Percentiles rank a stretch among this genome's conserved stretches.
Evolutionary conservation across 2,888 invertebrate genomes (phyloP).

Genomic region (Tenthredo distinguenda): DNA sequence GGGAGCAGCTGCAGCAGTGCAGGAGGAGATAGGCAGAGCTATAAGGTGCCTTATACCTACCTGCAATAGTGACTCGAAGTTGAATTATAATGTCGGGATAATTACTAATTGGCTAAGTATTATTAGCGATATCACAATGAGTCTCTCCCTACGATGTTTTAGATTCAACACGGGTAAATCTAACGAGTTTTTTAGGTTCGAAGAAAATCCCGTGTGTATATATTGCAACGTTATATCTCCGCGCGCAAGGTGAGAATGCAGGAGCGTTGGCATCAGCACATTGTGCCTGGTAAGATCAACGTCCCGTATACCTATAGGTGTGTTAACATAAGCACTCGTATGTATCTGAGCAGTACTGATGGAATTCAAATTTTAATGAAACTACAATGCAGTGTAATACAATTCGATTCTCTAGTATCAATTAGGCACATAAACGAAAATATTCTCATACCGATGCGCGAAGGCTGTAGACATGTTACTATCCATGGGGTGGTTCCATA

Average conservation of each 20-base stretch:
- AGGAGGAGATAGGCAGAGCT: not conserved
- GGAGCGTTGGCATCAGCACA: conserved; percentile 49
- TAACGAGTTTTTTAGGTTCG: not conserved
- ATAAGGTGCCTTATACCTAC: not conserved
- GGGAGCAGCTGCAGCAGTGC: conserved; percentile 5
- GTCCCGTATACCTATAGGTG: conserved; percentile 10
- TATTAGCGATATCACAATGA: conserved; percentile 44
- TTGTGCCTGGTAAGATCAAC: conserved; percentile 43
- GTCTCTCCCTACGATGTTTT: not conserved
- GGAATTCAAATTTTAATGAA: not conserved
- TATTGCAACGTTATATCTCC: not conserved
- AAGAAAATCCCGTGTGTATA: not conserved
- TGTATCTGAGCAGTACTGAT: not conserved
- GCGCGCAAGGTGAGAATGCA: conserved; percentile 36
- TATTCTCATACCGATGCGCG: conserved; percentile 71
- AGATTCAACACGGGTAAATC: not conserved
- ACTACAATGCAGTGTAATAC: not conserved
- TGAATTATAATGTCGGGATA: conserved; percentile 40
- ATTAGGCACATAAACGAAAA: not conserved
- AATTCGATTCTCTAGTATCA: not conserved
- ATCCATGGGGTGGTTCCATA: conserved; percentile 77
- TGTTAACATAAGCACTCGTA: not conserved
- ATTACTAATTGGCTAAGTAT: conserved; percentile 49
- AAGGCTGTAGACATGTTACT: conserved; percentile 77
- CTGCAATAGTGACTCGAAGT: conserved; percentile 8